Base-by-base conservation (phyloP, 2,113 vertebrate genomes). In the Oncorhynchus masou region DNA sequence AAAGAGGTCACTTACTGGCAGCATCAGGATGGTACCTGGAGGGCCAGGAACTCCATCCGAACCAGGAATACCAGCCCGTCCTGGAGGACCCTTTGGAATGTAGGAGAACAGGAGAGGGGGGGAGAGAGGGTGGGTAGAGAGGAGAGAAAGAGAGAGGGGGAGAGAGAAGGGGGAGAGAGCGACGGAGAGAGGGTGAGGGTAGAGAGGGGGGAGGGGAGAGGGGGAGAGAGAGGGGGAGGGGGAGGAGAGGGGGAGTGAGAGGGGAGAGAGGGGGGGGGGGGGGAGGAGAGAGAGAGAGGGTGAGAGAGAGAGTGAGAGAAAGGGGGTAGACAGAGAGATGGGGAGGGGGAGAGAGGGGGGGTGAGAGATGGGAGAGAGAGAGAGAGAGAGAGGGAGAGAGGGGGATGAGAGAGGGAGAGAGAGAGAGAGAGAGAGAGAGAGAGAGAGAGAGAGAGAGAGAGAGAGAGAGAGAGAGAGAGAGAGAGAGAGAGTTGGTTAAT, bases 1-100 rank as follows among this genome's bases (percentile, higher is more conserved):
- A 4, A 31, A 31, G 4, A 31, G 29, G 45, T 22, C 16, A 93
- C 94, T 93, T 95, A 99, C 98, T 74, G 98, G 98, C 85, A 99
- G 81, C 97, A 99, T 97, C 84, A 99, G 85, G 92, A 99, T 93
- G 82, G 98, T 99, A 39, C 98, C 98, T 71, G 97, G 93, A 59
- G 97, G 96, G 74, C 98, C 98, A 74, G 97, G 95, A 79, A 98
- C 90, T 54, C 98, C 98, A 82, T 99, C 98, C 76, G 95, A 96
- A 81, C 98, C 98, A 31, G 97, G 97, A 81, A 99, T 91, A 75
- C 98, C 97, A 79, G 97, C 88, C 84, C 98, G 97, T 29, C 98
- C 98, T 31, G 96, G 90, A 66, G 95, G 95, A 71, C 98, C 98
- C 98, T 99, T 88, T 88, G 39, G 73, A 70, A 15, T 45, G 70